These are phyloP conservation scores for Drosophila macrospina DNA, from an alignment of 2,888 invertebrate genomes.

Conservation along the genomic window DNA sequence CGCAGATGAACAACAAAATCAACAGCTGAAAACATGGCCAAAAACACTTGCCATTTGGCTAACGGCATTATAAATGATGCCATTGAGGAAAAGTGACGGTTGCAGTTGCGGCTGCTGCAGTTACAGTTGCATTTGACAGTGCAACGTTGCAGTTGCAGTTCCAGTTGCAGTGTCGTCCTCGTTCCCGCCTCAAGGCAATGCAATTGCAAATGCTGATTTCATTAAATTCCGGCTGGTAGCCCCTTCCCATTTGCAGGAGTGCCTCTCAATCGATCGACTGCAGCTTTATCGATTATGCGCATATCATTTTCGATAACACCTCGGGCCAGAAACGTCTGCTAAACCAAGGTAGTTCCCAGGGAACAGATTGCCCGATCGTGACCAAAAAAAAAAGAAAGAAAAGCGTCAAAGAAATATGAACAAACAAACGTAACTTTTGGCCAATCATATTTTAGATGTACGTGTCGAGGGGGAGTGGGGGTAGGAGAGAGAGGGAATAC, in stretches of 20 bases:
- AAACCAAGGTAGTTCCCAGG: slow-evolving; percentile 26
- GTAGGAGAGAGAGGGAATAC: neutral
- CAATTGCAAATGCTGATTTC: slow-evolving; percentile 51
- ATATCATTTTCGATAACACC: slow-evolving; percentile 53
- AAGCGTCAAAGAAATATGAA: slow-evolving; percentile 16
- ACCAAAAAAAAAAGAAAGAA: slow-evolving; percentile 32
- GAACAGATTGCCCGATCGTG: slow-evolving; percentile 54
- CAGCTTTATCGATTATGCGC: slow-evolving; percentile 70
- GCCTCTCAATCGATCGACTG: slow-evolving; percentile 38
- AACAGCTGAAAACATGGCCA: slow-evolving; percentile 42
- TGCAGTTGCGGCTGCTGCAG: slow-evolving; percentile 23
- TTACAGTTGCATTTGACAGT: slow-evolving; percentile 22
- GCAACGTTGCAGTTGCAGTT: slow-evolving; percentile 23
- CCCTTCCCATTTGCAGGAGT: slow-evolving; percentile 42
- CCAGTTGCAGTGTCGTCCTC: slow-evolving; percentile 54
- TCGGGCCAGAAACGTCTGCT: slow-evolving; percentile 9
- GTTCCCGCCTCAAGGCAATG: slow-evolving; percentile 34
- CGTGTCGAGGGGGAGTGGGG: neutral
- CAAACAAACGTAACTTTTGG: slow-evolving; percentile 30
- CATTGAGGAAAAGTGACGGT: slow-evolving; percentile 74
- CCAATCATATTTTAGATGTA: slow-evolving; percentile 46
- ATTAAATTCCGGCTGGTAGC: slow-evolving; percentile 53
- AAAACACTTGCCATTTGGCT: slow-evolving; percentile 68
- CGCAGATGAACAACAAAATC: slow-evolving; percentile 52
- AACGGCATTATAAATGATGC: slow-evolving; percentile 79